Evolutionary conservation across 2,888 invertebrate genomes (phyloP), one percentile per base, ranked within the genome.

Genomic region (Drosophila monieri): DNA sequence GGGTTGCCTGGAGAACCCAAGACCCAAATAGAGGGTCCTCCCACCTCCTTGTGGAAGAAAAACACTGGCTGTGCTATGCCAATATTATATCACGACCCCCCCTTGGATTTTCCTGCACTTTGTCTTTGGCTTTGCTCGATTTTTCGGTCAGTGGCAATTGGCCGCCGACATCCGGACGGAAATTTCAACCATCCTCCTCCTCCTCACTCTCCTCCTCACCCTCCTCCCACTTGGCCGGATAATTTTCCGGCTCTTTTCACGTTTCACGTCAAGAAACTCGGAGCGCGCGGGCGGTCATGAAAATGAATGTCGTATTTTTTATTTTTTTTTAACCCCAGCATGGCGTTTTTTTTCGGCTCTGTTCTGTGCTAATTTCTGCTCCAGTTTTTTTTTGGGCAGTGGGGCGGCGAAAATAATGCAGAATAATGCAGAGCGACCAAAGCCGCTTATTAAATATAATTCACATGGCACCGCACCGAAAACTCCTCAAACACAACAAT

Each of bases 191-290:
- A 21, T 25, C 44, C 23, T 27, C 23, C 41, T 44, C 18, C 12
- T 5, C 15, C 6, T 15, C n/a, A 5, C 2, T 15, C 8, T 6
- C 23, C 12, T 15, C 30, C 30, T 18, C 25, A 2, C 14, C n/a
- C 21, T 52, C 15, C 10, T n/a, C 10, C 35, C 8, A 8, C 14
- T 48, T 69, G 61, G 58, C 79, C 60, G 77, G 83, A 78, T 81
- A 87, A 89, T 89, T 89, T 88, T 88, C 88, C 83, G 88, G 78
- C 77, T 78, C 79, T 76, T 85, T 85, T 80, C 78, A 80, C 77
- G 74, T 80, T 65, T 74, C 87, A 80, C 1, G 84, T 2, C n/a
- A n/a, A n/a, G 81, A 87, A 87, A 60, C 77, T 81, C 79, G 79
- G 84, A 84, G 39, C 70, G 74, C 68, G 72, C 71, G 32, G 54